phyloP scores from a whole-genome alignment of 2,113 vertebrate genomes.

The Oxyura jamaicensis region DNA sequence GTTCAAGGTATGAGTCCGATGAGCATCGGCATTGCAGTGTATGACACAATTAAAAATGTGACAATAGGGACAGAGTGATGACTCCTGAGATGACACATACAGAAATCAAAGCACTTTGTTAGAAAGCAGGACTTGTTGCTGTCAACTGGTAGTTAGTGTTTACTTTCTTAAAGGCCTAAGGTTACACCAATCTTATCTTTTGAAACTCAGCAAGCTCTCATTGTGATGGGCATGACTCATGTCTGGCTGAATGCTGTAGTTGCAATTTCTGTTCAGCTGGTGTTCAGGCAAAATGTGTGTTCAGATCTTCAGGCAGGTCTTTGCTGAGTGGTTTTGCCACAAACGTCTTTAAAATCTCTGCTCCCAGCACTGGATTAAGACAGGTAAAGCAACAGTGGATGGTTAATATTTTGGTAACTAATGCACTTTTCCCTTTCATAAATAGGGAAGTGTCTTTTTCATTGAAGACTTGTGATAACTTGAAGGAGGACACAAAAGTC shows the following conservation, averaged over 20 bases:
- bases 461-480: neutral
- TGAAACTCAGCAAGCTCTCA: neutral
- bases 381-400: neutral
- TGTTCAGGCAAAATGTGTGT: neutral
- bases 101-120: neutral
- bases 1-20: neutral
- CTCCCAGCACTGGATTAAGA: neutral
- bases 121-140: neutral
- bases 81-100: neutral
- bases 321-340: neutral
- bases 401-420: neutral
- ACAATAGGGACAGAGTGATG: neutral
- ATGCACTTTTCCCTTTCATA: neutral
- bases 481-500: neutral
- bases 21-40: neutral
- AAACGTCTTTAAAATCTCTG: neutral
- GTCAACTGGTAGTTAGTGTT: slow-evolving; percentile 21
- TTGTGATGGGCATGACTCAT: neutral
- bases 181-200: neutral
- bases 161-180: slow-evolving; percentile 13
- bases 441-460: neutral
- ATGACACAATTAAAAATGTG: slow-evolving; percentile 35
- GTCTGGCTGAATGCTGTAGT: neutral
- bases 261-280: slow-evolving; percentile 7
- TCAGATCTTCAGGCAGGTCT: slow-evolving; percentile 8